A percentile compares a stretch with the other conserved stretches of the same genome.
Evolutionary conservation across 2,888 invertebrate species (phyloP).

Genomic region (Ormyrus thymus): DNA sequence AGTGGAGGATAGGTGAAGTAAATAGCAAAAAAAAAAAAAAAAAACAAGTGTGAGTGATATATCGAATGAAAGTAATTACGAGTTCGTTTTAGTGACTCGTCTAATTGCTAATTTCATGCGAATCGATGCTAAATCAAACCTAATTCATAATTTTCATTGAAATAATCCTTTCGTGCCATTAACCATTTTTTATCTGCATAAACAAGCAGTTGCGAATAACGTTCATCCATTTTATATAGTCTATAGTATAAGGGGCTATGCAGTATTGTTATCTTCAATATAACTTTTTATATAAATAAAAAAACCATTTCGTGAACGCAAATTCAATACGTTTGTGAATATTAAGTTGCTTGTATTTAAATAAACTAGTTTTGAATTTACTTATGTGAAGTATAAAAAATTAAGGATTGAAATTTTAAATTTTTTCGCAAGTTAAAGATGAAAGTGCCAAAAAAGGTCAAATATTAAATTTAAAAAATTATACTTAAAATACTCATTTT

Average conservation of each 20-base stretch:
- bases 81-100: constrained; percentile 45
- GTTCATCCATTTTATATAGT: constrained; percentile 44
- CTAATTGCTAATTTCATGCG: constrained; percentile 37
- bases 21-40: constrained; percentile 14
- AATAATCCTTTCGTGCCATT: constrained; percentile 64
- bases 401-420: constrained; percentile 15
- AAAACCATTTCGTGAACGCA: not conserved
- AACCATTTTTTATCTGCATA: constrained; percentile 58
- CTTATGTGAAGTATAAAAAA: not conserved
- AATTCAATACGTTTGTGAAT: constrained; percentile 1
- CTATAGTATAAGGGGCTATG: constrained; percentile 44
- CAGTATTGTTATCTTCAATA: constrained; percentile 46
- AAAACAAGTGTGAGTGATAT: constrained; percentile 33
- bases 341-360: not conserved
- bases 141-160: constrained; percentile 63
- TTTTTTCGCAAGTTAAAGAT: constrained; percentile 24
- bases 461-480: constrained; percentile 20
- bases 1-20: not conserved
- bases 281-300: constrained; percentile 12
- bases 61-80: constrained; percentile 41
- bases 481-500: constrained; percentile 9
- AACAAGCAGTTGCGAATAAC: constrained; percentile 29
- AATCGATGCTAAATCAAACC: constrained; percentile 64
- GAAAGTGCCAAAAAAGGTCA: constrained; percentile 44
- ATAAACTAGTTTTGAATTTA: not conserved